Percentiles rank a stretch among this genome's conserved stretches.
phyloP scores from a whole-genome alignment of 2,797 vertebrate genomes.

The Acridotheres tristis region DNA sequence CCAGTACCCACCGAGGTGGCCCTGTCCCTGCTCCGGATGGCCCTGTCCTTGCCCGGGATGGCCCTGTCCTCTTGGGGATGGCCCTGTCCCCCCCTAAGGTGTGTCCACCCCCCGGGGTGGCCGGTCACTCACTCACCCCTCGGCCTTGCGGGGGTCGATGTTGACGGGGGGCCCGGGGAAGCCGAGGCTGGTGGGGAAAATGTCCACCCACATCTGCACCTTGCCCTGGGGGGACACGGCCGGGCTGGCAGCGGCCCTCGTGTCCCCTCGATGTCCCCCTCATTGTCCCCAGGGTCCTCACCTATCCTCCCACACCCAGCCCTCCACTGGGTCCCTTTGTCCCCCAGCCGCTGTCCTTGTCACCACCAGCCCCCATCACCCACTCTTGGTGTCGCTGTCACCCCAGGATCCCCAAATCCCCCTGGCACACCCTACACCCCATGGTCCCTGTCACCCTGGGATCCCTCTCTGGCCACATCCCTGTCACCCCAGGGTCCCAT shows the following conservation, averaged over 20 bases:
- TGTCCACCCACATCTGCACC: conserved; percentile 80
- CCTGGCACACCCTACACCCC: no score
- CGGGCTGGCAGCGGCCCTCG: rapidly evolving
- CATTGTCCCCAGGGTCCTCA: not conserved
- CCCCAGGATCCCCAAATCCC: no score
- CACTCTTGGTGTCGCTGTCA: not conserved
- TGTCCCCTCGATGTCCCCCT: not conserved
- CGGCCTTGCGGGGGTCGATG: conserved; percentile 70
- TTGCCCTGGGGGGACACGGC: conserved; percentile 63
- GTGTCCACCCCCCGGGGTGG: not conserved
- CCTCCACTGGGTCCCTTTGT: not conserved
- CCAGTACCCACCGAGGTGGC: no score
- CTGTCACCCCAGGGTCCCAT: no score
- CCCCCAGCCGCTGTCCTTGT: not conserved
- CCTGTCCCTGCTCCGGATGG: not conserved
- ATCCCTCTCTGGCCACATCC: no score
- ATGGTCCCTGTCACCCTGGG: no score
- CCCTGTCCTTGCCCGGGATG: not conserved
- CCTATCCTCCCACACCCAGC: no score
- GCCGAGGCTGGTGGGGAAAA: conserved; percentile 74
- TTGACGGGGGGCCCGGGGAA: conserved; percentile 64
- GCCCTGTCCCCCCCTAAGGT: not conserved
- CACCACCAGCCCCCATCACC: no score
- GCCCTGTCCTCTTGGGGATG: not conserved
- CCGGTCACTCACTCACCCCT: conserved; percentile 52